Evolutionary conservation across 2,888 invertebrate genomes (phyloP).

Genomic region (Buathra laborator): DNA sequence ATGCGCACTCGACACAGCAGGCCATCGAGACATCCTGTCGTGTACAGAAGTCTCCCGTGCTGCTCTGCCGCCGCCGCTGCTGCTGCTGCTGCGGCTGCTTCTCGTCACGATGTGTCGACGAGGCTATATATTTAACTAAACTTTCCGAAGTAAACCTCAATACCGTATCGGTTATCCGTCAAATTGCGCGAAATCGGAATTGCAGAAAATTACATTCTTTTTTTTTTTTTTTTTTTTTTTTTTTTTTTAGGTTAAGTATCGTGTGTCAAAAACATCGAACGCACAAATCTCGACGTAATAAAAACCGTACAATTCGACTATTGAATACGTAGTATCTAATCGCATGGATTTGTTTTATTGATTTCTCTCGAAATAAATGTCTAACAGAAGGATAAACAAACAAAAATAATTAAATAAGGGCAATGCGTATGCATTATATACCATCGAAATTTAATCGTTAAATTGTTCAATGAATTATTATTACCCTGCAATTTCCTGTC

Average conservation of each 20-base stretch:
- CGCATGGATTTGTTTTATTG: no score
- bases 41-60: background rate
- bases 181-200: background rate
- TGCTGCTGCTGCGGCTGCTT: background rate
- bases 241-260: background rate
- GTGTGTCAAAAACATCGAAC: background rate
- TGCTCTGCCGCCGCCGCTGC: background rate
- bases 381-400: no score
- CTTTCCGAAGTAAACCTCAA: background rate
- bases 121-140: background rate
- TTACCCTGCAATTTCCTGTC: no score
- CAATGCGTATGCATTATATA: no score
- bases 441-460: no score
- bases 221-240: background rate
- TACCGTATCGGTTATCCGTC: background rate
- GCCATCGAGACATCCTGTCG: slow-evolving; percentile 42
- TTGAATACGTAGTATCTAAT: no score
- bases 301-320: no score
- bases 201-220: background rate
- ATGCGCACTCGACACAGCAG: slow-evolving; percentile 18
- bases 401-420: no score
- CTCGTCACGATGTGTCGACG: slow-evolving; percentile 10
- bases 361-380: no score
- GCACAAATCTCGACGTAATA: background rate
- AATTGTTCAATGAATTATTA: no score